Percentiles rank a stretch among this genome's conserved stretches.
phyloP scores from a whole-genome alignment of 2,888 invertebrate genomes.

The Catonia carolina region DNA sequence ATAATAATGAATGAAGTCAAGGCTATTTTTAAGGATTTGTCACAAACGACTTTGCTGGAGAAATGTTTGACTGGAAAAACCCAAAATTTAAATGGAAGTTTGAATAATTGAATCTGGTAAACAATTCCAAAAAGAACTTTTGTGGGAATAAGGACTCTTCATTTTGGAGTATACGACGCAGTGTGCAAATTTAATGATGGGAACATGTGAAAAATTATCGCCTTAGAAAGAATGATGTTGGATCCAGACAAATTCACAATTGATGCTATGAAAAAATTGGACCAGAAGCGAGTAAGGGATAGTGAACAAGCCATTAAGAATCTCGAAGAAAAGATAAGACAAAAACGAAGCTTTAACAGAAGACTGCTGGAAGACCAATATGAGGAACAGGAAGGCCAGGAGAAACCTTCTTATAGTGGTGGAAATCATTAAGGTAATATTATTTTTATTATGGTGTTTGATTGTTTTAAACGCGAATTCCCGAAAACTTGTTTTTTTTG shows the following conservation, averaged over 20 bases:
- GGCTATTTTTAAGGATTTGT: conserved; percentile 17
- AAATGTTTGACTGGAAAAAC: conserved; percentile 21
- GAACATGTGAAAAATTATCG: conserved; percentile 12
- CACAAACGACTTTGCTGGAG: conserved; percentile 12
- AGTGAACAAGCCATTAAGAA: conserved; percentile 8
- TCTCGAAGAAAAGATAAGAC: conserved; percentile 16
- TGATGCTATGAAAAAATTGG: conserved; percentile 15
- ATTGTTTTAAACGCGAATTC: not conserved
- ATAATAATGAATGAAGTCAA: conserved; percentile 19
- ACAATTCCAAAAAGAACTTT: conserved; percentile 24
- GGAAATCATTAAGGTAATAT: not conserved
- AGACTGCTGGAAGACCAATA: conserved; percentile 14
- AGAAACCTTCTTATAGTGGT: not conserved
- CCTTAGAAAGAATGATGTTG: conserved; percentile 2
- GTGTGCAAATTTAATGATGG: conserved; percentile 21
- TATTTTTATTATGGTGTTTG: not conserved
- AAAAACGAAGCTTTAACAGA: conserved; percentile 14
- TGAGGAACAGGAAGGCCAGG: conserved; percentile 10
- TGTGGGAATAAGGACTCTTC: conserved; percentile 21
- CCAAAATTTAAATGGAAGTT: conserved; percentile 14
- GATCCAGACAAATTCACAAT: conserved; percentile 2
- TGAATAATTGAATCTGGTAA: conserved; percentile 20
- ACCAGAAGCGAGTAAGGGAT: conserved; percentile 4
- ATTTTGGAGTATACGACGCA: conserved; percentile 20
- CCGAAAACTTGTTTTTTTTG: not conserved